A percentile compares a stretch with the other conserved stretches of the same genome.
These are phyloP conservation scores for Venustoraphidia nigricollis DNA, from an alignment of 2,888 invertebrate genomes.

Conservation along the genomic window DNA sequence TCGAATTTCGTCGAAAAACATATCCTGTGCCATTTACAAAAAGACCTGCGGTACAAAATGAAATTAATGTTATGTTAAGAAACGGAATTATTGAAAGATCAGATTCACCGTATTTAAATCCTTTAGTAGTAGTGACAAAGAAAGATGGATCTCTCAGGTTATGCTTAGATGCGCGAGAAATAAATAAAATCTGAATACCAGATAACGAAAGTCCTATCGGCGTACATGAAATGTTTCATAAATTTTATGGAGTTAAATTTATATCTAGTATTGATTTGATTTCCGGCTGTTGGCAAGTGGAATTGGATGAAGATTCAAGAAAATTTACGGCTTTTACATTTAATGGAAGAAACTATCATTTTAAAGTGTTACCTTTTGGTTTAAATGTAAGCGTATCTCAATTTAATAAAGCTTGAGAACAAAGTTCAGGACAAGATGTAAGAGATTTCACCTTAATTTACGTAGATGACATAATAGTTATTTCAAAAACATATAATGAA, in stretches of 20 bases:
- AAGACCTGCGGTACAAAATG: background rate
- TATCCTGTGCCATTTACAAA: background rate
- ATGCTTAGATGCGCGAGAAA: constrained; percentile 3
- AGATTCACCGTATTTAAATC: background rate
- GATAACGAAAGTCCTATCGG: no score
- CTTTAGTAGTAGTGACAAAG: constrained; percentile 3
- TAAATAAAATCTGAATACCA: background rate
- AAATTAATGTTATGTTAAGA: background rate
- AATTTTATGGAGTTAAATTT: background rate
- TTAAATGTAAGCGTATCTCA: constrained; percentile 3
- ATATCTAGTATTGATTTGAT: constrained; percentile 4
- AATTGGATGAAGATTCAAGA: background rate
- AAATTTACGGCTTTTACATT: constrained; percentile 5
- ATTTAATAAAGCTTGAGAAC: constrained; percentile 1
- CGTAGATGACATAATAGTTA: constrained; percentile 2
- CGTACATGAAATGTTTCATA: background rate
- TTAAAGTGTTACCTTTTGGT: constrained; percentile 6
- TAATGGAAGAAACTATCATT: constrained; percentile 3
- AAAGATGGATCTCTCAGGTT: constrained; percentile 2
- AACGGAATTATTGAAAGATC: constrained; percentile 2
- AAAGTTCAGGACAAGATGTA: background rate
- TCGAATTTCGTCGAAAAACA: background rate
- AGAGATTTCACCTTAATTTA: background rate
- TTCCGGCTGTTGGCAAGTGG: constrained; percentile 4
- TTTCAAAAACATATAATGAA: background rate